These are phyloP conservation scores for Cossypha niveicapilla DNA, from an alignment of 2,797 vertebrate species.

Conservation along the genomic window DNA sequence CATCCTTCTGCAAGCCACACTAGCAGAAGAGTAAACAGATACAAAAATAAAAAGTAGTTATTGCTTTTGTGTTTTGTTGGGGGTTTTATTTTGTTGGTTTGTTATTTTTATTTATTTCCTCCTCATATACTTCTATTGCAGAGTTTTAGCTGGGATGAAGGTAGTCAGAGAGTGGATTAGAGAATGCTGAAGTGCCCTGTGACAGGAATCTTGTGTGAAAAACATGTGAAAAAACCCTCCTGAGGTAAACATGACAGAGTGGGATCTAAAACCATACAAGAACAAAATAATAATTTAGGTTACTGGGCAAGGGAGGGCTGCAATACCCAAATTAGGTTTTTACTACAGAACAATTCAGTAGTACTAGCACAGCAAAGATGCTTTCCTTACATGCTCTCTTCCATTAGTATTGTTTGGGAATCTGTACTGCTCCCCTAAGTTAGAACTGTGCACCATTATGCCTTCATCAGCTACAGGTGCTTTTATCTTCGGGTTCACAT, in stretches of 20 bases:
- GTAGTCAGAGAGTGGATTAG: too few species aligned
- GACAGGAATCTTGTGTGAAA: neutral
- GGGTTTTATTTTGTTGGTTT: too few species aligned
- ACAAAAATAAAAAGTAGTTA: neutral
- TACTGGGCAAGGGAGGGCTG: neutral
- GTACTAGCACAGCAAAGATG: neutral
- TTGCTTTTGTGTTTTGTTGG: neutral
- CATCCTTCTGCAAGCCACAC: neutral
- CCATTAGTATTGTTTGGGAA: neutral
- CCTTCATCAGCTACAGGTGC: neutral
- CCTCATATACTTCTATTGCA: neutral
- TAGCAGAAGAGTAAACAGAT: neutral
- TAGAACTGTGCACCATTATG: neutral
- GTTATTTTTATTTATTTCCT: neutral
- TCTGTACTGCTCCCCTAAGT: neutral
- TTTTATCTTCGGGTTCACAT: neutral
- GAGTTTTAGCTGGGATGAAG: neutral
- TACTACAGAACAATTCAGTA: neutral
- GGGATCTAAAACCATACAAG: neutral
- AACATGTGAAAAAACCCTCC: neutral
- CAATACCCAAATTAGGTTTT: accelerated
- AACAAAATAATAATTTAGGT: neutral
- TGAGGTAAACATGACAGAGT: neutral
- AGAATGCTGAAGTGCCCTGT: neutral
- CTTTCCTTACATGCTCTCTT: neutral